A percentile compares a stretch with the other conserved stretches of the same genome.
phyloP scores from a whole-genome alignment of 1,140 invertebrate species.

The Drosophila burlai region DNA sequence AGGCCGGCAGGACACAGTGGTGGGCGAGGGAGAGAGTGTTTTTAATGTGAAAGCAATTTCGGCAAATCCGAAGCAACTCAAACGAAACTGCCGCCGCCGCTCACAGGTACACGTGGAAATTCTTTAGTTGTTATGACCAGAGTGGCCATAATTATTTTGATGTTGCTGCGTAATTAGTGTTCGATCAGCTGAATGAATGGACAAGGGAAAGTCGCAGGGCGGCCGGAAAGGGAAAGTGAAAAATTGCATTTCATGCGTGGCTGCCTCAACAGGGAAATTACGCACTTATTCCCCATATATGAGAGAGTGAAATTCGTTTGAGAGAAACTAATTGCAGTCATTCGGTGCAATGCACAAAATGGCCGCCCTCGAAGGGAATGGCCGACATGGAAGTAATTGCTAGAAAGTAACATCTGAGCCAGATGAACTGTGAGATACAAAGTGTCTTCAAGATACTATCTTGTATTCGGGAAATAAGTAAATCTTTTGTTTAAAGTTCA shows the following conservation, averaged over 20 bases:
- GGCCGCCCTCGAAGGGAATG: slow-evolving; percentile 14
- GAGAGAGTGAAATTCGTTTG: slow-evolving; percentile 65
- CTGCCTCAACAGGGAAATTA: slow-evolving; percentile 73
- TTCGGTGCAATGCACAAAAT: slow-evolving; percentile 52
- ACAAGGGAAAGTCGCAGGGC: background rate
- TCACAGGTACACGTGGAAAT: slow-evolving; percentile 55
- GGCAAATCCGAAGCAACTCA: slow-evolving; percentile 69
- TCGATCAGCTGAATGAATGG: slow-evolving; percentile 61
- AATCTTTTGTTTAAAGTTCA: background rate
- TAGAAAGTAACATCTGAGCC: background rate
- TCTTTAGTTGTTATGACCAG: slow-evolving; percentile 73
- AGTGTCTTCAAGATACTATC: background rate
- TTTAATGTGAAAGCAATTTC: slow-evolving; percentile 84
- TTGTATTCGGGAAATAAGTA: background rate
- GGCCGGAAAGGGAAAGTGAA: slow-evolving; percentile 76
- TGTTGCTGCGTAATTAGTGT: slow-evolving; percentile 82
- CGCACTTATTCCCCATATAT: slow-evolving; percentile 62
- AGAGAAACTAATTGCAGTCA: slow-evolving; percentile 59
- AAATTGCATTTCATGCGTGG: slow-evolving; percentile 78
- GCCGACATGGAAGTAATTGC: background rate
- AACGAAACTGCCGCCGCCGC: slow-evolving; percentile 45
- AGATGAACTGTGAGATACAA: slow-evolving; percentile 8
- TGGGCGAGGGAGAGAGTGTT: slow-evolving; percentile 65
- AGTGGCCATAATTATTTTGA: slow-evolving; percentile 83
- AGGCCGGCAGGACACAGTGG: slow-evolving; percentile 45